Evolutionary conservation across 2,888 invertebrate genomes (phyloP).

Genomic region (Petrolisthes cinctipes): DNA sequence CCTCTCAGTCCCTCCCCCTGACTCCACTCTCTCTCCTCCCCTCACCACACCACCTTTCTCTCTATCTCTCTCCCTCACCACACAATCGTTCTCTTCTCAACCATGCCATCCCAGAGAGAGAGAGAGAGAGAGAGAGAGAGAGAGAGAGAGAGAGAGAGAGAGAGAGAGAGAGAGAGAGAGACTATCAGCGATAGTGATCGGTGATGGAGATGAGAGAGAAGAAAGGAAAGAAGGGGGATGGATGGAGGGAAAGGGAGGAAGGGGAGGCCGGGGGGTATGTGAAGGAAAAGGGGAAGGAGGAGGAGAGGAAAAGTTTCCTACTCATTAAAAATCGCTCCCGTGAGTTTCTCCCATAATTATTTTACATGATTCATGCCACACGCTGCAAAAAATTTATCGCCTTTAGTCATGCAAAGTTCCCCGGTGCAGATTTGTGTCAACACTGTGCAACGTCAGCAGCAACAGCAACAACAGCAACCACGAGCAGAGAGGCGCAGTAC

Average conservation of each 20-base stretch:
- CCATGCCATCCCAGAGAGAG: constrained; percentile 13
- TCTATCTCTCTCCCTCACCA: neutral
- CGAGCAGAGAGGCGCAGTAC: neutral
- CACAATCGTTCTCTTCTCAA: neutral
- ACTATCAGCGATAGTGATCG: too few species aligned
- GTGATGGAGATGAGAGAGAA: neutral
- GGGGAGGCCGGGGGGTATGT: neutral
- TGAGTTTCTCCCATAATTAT: constrained; percentile 49
- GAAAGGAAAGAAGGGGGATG: neutral
- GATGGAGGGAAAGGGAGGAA: neutral
- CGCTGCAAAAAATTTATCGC: neutral
- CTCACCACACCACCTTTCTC: neutral
- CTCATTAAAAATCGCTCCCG: constrained; percentile 28
- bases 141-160: constrained; percentile 30
- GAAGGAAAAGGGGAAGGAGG: neutral
- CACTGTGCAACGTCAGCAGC: too few species aligned
- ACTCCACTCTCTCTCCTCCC: neutral
- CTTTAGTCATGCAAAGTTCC: too few species aligned
- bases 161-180: neutral
- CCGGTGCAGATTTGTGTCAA: neutral
- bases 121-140: constrained; percentile 18
- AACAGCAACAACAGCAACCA: too few species aligned
- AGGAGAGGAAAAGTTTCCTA: constrained; percentile 21
- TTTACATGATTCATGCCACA: constrained; percentile 37
- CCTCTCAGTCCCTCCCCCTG: neutral